Base-by-base conservation (phyloP, 2,888 invertebrate species). In the Eueremaeus valkanovi region DNA sequence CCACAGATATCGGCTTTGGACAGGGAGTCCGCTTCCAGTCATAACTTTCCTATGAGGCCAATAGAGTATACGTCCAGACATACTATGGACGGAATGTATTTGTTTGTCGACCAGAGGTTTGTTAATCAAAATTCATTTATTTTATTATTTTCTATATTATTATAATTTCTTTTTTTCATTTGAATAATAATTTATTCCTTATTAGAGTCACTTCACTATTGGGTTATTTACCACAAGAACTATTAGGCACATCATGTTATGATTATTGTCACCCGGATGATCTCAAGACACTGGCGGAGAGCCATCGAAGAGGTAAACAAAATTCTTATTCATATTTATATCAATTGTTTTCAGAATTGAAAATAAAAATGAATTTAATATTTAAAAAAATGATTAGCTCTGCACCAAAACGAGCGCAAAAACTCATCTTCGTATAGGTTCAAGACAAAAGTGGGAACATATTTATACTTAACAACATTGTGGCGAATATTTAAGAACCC, bases 401-500 rank as follows among this genome's bases (percentile, higher is more conserved):
- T 49, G n/a, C 49, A 49, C n/a, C 49, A 49, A 49, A 58, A 58
- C 21, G 29, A 58, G 3, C 24, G 11, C 21, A 58, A 58, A 9
- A 76, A 82, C 29, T 80, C 81, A 75, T 81, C 83, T 11, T 79
- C 82, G 1, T 83, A 82, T 75, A 86, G 90, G 79, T 92, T 94
- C 85, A 87, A 92, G 76, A 88, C 89, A 61, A 93, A 93, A 84
- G 90, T 90, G 81, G 91, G 91, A 73, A 86, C 87, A 3, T 90
- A 88, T 81, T 87, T 90, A 5, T 87, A 88, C 73, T 84, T 95
- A 21, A 90, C 90, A 81, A 93, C 93, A 77, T 90, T 90, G 81
- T 93, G 93, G 89, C 92, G 90, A 80, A 89, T 92, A 0, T 95
- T 96, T 83, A 89, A 89, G 81, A 95, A 95, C 85, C 96, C 96